Evolutionary conservation across 2,888 invertebrate genomes (phyloP).

Genomic region (Pterostichus niger): DNA sequence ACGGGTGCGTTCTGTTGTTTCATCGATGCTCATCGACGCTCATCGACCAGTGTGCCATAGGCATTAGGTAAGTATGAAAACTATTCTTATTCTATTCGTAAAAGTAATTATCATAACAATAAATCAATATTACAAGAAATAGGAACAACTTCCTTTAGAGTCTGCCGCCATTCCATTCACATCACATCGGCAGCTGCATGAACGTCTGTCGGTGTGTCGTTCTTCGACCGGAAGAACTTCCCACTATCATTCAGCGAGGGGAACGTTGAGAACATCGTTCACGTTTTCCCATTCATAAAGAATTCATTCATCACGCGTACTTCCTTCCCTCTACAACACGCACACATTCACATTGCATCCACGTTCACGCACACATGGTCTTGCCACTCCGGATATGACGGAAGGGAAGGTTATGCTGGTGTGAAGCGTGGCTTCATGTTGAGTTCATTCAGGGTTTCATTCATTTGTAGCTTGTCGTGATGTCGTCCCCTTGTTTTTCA

Average conservation of each 20-base stretch:
- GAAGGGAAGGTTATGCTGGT: not conserved
- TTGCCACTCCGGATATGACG: constrained; percentile 22
- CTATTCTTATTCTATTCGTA: not conserved
- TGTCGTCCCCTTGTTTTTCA: constrained; percentile 27
- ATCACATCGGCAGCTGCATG: constrained; percentile 36
- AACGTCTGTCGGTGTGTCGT: constrained; percentile 3
- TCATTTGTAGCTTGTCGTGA: not conserved
- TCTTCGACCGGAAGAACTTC: constrained; percentile 33
- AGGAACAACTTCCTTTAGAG: constrained; percentile 42
- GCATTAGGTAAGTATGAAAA: not conserved
- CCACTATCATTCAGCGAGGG: constrained; percentile 45
- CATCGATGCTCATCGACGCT: too few species aligned
- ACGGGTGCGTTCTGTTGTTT: too few species aligned
- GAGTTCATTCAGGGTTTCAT: not conserved
- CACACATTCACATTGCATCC: constrained; percentile 11
- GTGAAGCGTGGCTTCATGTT: not conserved
- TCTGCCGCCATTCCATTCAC: constrained; percentile 35
- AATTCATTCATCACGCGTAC: constrained; percentile 55
- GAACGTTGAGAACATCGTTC: constrained; percentile 13
- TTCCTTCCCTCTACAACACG: constrained; percentile 43
- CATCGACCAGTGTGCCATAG: too few species aligned
- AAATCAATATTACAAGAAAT: constrained; percentile 26
- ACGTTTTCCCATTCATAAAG: constrained; percentile 54
- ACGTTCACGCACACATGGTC: constrained; percentile 22
- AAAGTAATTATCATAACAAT: constrained; percentile 20